phyloP scores from a whole-genome alignment of 2,888 invertebrate species.

The Busseola fusca region DNA sequence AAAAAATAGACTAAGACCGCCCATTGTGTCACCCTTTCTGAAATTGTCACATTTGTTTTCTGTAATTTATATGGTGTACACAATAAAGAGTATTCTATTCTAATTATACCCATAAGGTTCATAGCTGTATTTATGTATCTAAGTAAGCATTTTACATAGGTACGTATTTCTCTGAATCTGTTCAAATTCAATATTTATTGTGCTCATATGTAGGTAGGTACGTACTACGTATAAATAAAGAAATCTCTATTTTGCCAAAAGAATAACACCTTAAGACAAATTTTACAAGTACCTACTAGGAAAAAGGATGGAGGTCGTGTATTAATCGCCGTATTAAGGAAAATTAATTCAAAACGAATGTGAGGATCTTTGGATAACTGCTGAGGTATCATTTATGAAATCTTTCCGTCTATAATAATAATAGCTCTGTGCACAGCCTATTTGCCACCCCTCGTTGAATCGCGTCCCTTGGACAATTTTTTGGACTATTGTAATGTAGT shows the following conservation, averaged over 20 bases:
- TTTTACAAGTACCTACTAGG: neutral
- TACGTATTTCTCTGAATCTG: neutral
- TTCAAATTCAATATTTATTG: neutral
- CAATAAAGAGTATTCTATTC: too few species aligned
- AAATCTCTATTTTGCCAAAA: neutral
- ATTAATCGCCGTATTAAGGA: too few species aligned
- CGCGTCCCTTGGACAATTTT: too few species aligned
- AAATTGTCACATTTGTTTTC: too few species aligned
- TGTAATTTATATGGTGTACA: too few species aligned
- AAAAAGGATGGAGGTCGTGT: too few species aligned
- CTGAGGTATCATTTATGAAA: too few species aligned
- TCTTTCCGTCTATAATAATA: neutral
- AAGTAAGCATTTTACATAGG: neutral
- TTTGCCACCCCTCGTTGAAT: too few species aligned
- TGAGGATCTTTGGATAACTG: too few species aligned
- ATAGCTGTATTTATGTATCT: slow-evolving; percentile 3
- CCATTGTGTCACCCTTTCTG: too few species aligned
- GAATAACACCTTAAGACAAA: neutral
- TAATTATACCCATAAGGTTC: neutral
- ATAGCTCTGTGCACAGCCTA: neutral
- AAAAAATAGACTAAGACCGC: slow-evolving; percentile 2
- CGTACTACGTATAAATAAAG: neutral
- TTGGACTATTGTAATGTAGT: too few species aligned
- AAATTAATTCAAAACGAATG: too few species aligned
- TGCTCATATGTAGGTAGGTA: neutral